Conservation (phyloP, 2,113 vertebrate species). For the Nibea coibor region DNA sequence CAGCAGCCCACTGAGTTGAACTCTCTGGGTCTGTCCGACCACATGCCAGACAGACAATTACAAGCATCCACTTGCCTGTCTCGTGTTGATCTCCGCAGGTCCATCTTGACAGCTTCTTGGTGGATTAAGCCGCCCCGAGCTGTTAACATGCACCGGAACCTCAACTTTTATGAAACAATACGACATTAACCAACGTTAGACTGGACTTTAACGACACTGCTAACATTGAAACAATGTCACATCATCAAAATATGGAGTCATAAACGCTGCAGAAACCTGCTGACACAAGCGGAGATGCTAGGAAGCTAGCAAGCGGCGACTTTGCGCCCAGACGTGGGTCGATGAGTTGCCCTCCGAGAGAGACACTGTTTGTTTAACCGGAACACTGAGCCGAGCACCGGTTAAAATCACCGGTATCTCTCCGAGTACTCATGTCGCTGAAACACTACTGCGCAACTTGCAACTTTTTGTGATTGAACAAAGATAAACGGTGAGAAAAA, state of each 20-base stretch:
- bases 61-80: conserved; percentile 26
- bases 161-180: background rate
- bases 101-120: conserved; percentile 30
- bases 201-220: background rate
- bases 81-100: conserved; percentile 2
- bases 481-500: background rate
- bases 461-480: background rate
- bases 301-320: conserved; percentile 44
- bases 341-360: background rate
- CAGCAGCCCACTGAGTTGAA: too few species aligned
- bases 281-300: conserved; percentile 44
- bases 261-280: conserved; percentile 10
- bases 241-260: background rate
- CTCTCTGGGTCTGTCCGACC: too few species aligned
- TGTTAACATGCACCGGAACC: background rate
- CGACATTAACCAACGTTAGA: too few species aligned
- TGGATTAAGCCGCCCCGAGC: background rate
- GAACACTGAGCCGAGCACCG: background rate
- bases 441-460: background rate
- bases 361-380: background rate
- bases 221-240: too few species aligned
- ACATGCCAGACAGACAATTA: background rate
- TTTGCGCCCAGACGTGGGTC: conserved; percentile 28
- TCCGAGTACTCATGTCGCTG: background rate
- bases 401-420: fast-evolving